phyloP scores from a whole-genome alignment of 2,888 invertebrate species.

The Drosophila mimica region DNA sequence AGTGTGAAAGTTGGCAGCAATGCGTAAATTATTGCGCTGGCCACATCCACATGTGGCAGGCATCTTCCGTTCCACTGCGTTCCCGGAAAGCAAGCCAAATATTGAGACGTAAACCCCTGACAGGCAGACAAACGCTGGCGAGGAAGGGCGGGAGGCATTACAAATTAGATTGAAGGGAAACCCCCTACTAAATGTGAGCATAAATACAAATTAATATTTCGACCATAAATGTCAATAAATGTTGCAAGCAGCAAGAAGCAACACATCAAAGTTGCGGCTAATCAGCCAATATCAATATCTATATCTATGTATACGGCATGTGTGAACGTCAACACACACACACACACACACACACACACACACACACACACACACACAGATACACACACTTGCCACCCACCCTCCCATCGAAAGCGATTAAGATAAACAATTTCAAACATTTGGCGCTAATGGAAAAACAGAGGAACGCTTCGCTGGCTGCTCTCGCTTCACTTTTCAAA shows the following conservation, averaged over 20 bases:
- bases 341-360: background rate
- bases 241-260: conserved; percentile 12
- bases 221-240: conserved; percentile 57
- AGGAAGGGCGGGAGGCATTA: background rate
- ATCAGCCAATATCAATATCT: conserved; percentile 50
- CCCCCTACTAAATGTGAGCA: conserved; percentile 34
- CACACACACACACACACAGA: background rate
- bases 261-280: conserved; percentile 31
- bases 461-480: conserved; percentile 15
- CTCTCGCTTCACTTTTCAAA: conserved; percentile 36
- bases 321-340: conserved; percentile 30
- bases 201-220: conserved; percentile 62
- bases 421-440: conserved; percentile 72
- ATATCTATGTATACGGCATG: conserved; percentile 35
- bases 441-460: conserved; percentile 66
- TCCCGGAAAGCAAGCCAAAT: conserved; percentile 24
- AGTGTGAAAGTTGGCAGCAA: conserved; percentile 11
- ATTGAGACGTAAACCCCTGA: conserved; percentile 12
- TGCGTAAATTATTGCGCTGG: background rate
- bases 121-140: background rate
- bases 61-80: background rate
- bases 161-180: background rate
- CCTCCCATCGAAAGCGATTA: conserved; percentile 65
- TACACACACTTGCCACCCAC: too few species aligned
- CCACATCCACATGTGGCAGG: background rate